Evolutionary conservation across 2,113 vertebrate species (phyloP).

Genomic region (Ctenomys sociabilis): DNA sequence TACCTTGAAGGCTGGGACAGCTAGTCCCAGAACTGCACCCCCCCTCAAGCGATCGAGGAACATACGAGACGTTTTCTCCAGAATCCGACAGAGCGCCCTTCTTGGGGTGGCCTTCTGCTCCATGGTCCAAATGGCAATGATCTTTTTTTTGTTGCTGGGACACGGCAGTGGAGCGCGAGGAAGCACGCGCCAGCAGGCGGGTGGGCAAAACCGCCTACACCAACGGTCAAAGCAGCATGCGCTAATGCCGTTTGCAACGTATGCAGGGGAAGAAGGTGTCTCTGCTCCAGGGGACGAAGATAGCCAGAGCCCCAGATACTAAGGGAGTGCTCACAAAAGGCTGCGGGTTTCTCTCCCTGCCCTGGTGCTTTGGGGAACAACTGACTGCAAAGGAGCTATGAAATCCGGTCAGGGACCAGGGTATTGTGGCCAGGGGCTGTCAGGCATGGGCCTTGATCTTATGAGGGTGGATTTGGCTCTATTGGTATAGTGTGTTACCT

Average conservation of each 20-base stretch:
- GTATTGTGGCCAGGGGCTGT: background rate
- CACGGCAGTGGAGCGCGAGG: background rate
- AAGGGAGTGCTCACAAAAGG: background rate
- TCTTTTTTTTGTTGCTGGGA: background rate
- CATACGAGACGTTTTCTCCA: background rate
- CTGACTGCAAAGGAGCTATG: background rate
- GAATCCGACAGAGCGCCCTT: background rate
- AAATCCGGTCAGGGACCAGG: background rate
- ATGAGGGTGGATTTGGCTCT: background rate
- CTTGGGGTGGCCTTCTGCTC: background rate
- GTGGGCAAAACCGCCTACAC: background rate
- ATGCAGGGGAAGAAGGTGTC: too few relatives aligned
- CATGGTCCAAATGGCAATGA: background rate
- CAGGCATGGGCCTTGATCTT: background rate
- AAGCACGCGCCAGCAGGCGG: background rate
- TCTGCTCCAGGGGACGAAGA: too few relatives aligned
- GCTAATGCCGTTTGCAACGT: background rate
- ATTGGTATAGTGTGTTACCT: too few relatives aligned
- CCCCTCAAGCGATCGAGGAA: background rate
- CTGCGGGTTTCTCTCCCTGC: background rate
- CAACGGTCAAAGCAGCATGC: background rate
- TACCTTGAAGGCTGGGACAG: rapidly evolving
- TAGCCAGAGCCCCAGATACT: background rate
- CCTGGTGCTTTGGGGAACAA: background rate
- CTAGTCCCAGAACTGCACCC: background rate